A percentile compares a stretch with the other conserved stretches of the same genome.
These are phyloP conservation scores for Trissolcus brochymenae DNA, from an alignment of 2,888 invertebrate genomes.

Conservation along the genomic window DNA sequence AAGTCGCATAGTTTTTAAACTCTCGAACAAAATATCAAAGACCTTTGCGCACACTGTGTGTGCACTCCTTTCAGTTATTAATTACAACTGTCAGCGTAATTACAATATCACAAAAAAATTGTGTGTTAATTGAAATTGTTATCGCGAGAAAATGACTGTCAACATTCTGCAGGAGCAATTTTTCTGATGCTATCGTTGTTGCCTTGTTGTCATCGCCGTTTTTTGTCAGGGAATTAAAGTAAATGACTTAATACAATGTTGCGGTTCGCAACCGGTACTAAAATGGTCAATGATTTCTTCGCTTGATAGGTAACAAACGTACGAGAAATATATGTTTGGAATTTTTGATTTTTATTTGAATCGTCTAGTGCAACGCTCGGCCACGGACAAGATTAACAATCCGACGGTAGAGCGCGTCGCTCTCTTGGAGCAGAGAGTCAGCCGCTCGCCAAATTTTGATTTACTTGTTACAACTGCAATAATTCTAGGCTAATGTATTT, in stretches of 20 bases:
- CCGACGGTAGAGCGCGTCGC: slow-evolving; percentile 48
- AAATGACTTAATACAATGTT: too few species aligned
- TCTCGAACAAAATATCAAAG: slow-evolving; percentile 41
- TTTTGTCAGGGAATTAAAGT: neutral
- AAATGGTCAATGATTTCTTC: too few species aligned
- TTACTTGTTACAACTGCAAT: slow-evolving; percentile 58
- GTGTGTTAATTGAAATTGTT: slow-evolving; percentile 29
- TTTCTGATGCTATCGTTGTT: slow-evolving; percentile 13
- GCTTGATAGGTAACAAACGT: too few species aligned
- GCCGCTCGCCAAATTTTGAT: slow-evolving; percentile 59
- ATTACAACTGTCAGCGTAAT: slow-evolving; percentile 8
- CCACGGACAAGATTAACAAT: slow-evolving; percentile 41
- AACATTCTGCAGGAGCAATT: slow-evolving; percentile 26
- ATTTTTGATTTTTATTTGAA: too few species aligned
- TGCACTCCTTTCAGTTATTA: slow-evolving; percentile 3
- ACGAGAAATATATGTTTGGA: too few species aligned
- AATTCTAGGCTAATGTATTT: slow-evolving; percentile 59
- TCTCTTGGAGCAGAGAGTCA: slow-evolving; percentile 15
- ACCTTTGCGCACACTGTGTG: neutral
- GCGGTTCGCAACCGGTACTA: too few species aligned
- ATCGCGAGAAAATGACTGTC: slow-evolving; percentile 25
- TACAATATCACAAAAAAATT: slow-evolving; percentile 1
- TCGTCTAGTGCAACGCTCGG: slow-evolving; percentile 1
- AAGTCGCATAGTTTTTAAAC: slow-evolving; percentile 23
- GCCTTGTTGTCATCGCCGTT: slow-evolving; percentile 3